Evolutionary conservation across 2,113 vertebrate species (phyloP).

Genomic region (Dasyurus viverrinus): DNA sequence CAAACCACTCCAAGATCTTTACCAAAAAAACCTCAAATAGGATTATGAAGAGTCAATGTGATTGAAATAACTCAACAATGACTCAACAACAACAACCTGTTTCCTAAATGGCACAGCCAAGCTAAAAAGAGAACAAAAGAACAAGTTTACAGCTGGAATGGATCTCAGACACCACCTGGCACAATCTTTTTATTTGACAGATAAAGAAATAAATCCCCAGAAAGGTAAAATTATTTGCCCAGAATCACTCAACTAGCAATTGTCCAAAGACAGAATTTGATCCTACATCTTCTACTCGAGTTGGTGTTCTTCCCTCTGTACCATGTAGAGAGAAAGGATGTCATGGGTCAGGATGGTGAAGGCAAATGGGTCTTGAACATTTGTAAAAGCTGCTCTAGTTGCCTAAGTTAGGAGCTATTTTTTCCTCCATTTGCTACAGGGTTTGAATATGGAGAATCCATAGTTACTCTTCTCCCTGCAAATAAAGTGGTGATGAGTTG

Average conservation of each 20-base stretch:
- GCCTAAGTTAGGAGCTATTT: background rate
- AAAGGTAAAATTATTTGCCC: background rate
- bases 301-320: background rate
- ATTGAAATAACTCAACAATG: background rate
- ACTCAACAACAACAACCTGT: background rate
- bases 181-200: background rate
- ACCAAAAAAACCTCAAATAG: background rate
- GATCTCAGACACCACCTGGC: background rate
- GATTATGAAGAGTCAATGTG: background rate
- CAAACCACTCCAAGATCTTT: background rate
- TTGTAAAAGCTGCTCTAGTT: background rate
- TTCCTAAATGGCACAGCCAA: background rate
- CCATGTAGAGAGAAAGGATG: background rate
- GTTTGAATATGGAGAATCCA: background rate
- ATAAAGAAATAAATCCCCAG: background rate
- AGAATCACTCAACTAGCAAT: background rate
- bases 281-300: background rate
- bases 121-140: background rate
- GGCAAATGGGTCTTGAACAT: background rate
- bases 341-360: background rate
- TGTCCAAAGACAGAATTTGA: background rate
- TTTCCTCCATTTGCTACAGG: background rate
- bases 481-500: background rate
- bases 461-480: background rate
- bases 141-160: background rate